phyloP scores from a whole-genome alignment of 2,797 vertebrate genomes.

The Acropternis orthonyx region DNA sequence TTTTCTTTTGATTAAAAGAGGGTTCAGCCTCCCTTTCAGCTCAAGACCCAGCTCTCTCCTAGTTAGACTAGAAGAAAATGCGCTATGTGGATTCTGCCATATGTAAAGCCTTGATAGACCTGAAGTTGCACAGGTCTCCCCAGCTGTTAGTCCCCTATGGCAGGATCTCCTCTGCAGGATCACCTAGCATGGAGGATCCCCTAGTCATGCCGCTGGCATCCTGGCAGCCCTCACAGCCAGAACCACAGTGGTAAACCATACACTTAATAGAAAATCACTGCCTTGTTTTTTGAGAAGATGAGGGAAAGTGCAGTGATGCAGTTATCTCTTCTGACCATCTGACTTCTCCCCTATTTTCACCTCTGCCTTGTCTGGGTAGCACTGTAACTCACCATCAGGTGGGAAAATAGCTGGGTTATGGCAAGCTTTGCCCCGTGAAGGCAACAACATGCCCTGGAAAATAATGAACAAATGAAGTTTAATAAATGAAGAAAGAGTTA shows the following conservation, averaged over 20 bases:
- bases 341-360: neutral
- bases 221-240: neutral
- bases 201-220: too few species aligned
- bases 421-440: neutral
- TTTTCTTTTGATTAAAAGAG: neutral
- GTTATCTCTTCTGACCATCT: neutral
- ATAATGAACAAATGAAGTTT: neutral
- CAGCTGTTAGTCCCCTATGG: neutral
- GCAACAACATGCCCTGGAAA: neutral
- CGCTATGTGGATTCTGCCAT: neutral
- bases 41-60: neutral
- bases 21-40: neutral
- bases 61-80: neutral
- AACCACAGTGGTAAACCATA: fast-evolving
- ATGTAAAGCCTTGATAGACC: neutral
- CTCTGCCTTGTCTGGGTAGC: neutral
- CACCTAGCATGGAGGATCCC: neutral
- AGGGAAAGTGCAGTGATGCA: neutral
- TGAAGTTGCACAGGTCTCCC: neutral
- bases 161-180: neutral
- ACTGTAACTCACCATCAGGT: neutral
- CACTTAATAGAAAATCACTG: neutral
- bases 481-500: neutral
- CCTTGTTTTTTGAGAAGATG: neutral
- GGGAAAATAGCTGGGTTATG: neutral